phyloP scores from a whole-genome alignment of 1,140 invertebrate species.

The Melipona quadrifasciata region DNA sequence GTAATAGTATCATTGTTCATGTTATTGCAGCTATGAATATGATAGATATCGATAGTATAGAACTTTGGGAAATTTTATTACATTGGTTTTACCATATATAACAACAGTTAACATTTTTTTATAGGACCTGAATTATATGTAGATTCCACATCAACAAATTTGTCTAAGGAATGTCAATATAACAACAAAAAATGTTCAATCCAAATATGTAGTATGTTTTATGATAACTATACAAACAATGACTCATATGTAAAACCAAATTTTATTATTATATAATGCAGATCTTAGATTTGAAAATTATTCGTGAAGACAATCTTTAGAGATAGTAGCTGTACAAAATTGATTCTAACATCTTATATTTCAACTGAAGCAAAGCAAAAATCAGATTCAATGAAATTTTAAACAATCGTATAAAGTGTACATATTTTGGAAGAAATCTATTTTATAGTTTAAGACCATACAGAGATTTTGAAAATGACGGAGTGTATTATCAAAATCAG shows the following conservation, averaged over 20 bases:
- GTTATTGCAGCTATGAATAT: conserved; percentile 72
- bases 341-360: conserved; percentile 72
- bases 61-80: conserved; percentile 72
- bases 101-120: conserved; percentile 57
- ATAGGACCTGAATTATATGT: conserved; percentile 71
- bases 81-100: conserved; percentile 69
- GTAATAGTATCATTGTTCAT: conserved; percentile 65
- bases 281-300: conserved; percentile 61
- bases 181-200: conserved; percentile 59
- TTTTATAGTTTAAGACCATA: conserved; percentile 73
- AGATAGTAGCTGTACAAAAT: conserved; percentile 61
- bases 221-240: conserved; percentile 63
- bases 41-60: conserved; percentile 63
- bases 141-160: conserved; percentile 32
- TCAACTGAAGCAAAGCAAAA: conserved; percentile 63
- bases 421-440: conserved; percentile 68
- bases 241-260: conserved; percentile 66
- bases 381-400: conserved; percentile 68
- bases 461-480: conserved; percentile 72
- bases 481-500: conserved; percentile 74
- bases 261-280: conserved; percentile 72
- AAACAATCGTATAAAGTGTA: conserved; percentile 42
- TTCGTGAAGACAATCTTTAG: conserved; percentile 68
- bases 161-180: conserved; percentile 65
- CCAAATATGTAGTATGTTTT: conserved; percentile 54